These are phyloP conservation scores for Cotesia typhae DNA, from an alignment of 1,140 invertebrate species.

Conservation along the genomic window DNA sequence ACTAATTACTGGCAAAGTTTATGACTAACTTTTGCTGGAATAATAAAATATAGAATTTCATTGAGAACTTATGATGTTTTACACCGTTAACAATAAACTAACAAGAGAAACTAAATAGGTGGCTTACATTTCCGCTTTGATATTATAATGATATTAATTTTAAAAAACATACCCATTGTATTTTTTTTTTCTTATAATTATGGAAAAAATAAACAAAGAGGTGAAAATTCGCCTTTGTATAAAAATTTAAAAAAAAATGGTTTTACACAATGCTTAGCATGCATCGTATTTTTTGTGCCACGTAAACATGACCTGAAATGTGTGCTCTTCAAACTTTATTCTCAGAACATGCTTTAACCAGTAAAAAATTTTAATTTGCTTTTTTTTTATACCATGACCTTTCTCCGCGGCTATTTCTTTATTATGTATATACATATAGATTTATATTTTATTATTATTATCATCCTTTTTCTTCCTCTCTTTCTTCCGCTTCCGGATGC, in stretches of 20 bases:
- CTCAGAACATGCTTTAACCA: conserved; percentile 19
- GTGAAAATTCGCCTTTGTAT: too few relatives aligned
- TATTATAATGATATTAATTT: too few relatives aligned
- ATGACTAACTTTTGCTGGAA: too few relatives aligned
- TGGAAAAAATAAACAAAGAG: too few relatives aligned
- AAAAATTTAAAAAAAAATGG: background rate
- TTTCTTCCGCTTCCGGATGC: background rate
- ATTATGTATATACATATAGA: background rate
- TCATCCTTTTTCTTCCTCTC: background rate
- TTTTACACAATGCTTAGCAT: conserved; percentile 29
- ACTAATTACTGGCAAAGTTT: too few relatives aligned
- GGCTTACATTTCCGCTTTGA: too few relatives aligned
- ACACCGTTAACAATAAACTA: too few relatives aligned
- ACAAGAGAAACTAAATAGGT: too few relatives aligned
- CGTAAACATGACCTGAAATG: conserved; percentile 31
- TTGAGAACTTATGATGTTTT: too few relatives aligned
- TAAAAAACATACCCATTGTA: too few relatives aligned
- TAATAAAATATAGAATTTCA: too few relatives aligned
- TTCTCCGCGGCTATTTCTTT: background rate
- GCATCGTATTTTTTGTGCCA: conserved; percentile 25
- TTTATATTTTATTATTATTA: conserved; percentile 1
- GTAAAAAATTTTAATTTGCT: conserved; percentile 1
- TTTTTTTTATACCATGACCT: conserved; percentile 17
- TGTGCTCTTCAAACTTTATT: conserved; percentile 28
- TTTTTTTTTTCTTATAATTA: too few relatives aligned